Conservation (phyloP, 2,113 vertebrate species). For the Bettongia penicillata region DNA sequence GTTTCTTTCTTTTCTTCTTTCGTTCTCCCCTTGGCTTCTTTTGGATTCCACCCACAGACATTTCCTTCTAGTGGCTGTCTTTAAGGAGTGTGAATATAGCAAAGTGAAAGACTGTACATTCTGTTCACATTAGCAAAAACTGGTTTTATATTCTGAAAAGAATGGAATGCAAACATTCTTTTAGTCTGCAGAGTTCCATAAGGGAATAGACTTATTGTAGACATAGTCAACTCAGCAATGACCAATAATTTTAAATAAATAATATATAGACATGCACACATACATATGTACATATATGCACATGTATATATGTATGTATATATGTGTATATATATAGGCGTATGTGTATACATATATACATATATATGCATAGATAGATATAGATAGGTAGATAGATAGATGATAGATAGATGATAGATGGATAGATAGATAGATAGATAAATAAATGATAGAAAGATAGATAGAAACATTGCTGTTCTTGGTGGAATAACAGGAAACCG, state of each 20-base stretch:
- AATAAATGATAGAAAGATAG: too few species aligned
- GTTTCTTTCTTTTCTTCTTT: not conserved
- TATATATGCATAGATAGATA: too few species aligned
- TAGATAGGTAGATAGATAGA: too few species aligned
- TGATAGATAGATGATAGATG: too few species aligned
- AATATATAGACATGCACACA: too few species aligned
- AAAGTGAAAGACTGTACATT: not conserved
- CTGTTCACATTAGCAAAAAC: not conserved
- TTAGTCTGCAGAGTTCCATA: not conserved
- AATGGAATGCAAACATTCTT: not conserved
- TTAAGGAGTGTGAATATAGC: not conserved
- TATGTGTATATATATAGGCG: too few species aligned
- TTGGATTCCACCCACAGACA: not conserved
- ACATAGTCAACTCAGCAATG: not conserved
- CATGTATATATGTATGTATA: too few species aligned
- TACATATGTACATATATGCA: too few species aligned
- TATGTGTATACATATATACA: too few species aligned
- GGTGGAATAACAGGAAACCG: not conserved
- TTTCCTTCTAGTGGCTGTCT: constrained; percentile 5
- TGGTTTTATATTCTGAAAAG: not conserved
- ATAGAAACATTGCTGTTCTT: not conserved
- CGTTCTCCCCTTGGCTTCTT: not conserved
- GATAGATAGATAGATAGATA: too few species aligned
- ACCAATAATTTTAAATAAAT: not conserved
- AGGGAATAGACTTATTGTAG: not conserved